Percentiles rank a stretch among this genome's conserved stretches.
Evolutionary conservation across 2,797 vertebrate genomes (phyloP).

Genomic region (Smutsia temminckii): DNA sequence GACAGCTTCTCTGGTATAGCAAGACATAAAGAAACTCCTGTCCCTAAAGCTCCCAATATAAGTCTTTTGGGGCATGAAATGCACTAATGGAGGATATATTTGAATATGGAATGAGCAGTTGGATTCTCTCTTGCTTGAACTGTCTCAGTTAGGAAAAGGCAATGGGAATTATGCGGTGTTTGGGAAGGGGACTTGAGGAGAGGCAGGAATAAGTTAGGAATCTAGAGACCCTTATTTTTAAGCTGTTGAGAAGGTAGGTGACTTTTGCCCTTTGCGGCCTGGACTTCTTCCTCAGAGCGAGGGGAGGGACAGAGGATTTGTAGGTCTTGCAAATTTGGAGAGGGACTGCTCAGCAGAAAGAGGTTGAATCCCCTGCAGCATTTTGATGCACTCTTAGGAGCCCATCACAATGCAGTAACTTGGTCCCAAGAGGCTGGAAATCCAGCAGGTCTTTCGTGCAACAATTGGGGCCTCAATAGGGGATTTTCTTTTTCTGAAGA

Average conservation of each 20-base stretch:
- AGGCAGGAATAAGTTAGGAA: background rate
- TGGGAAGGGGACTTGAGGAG: background rate
- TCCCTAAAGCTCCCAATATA: background rate
- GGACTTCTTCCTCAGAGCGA: background rate
- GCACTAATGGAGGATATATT: too few relatives aligned
- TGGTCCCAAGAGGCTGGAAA: background rate
- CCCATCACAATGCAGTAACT: background rate
- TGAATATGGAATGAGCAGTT: background rate
- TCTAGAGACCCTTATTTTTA: background rate
- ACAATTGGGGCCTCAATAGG: background rate
- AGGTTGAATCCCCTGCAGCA: background rate
- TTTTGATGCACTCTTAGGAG: fast-evolving
- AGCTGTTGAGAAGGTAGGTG: background rate
- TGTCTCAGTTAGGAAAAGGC: background rate
- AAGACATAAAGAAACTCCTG: background rate
- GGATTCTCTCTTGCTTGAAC: background rate
- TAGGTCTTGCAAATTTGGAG: background rate
- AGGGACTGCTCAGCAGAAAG: background rate
- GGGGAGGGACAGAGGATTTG: background rate
- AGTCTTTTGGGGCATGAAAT: background rate
- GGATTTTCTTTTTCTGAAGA: background rate
- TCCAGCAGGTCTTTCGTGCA: background rate
- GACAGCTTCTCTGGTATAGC: background rate
- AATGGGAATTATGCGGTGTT: background rate
- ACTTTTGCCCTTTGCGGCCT: background rate